Evolutionary conservation across 2,888 invertebrate genomes (phyloP), one percentile per base, ranked within the genome.

Genomic region (Mythimna impura): DNA sequence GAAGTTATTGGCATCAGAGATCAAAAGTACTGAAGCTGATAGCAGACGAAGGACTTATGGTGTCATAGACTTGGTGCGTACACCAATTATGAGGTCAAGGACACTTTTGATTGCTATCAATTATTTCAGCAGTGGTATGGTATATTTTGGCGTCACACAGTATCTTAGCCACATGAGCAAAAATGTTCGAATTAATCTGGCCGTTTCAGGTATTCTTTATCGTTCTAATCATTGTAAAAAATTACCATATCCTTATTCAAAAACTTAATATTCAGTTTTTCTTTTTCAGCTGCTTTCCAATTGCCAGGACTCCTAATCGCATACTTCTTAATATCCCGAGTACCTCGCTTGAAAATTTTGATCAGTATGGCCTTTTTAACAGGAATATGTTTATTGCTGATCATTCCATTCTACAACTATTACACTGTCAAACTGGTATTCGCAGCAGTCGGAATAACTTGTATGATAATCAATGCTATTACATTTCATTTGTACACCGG

Each of bases 371-470:
- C 25, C 25, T 9, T 25, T 17, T 5, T 62, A 17, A 14, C 17
- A 47, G 62, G 62, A 25, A 25, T 25, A 62, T 25, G 62, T 62
- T 22, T 62, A 4, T 17, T 62, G 25, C 43, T 62, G 25, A 43
- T 62, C 7, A 62, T 62, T 3, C 10, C 40, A 12, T 40, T 40
- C 40, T 12, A 40, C 40, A 40, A 0, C 12, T 40, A 40, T 40
- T 12, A 40, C 12, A 40, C 40, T 3, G 40, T 12, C 40, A 40
- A 40, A 40, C 40, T 40, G 3, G 12, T 40, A 10, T 40, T 40
- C 3, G 12, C 40, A 40, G 40, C 40, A 12, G 40, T 40, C 4
- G 12, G 40, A 40, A 40, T 40, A 40, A 40, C 40, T 40, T 40
- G 40, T 40, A 40, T 40, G 40, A 40, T 40, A 40, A 40, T 47